Conservation (phyloP, 1,140 invertebrate species). For the Cryptotermes secundus region DNA sequence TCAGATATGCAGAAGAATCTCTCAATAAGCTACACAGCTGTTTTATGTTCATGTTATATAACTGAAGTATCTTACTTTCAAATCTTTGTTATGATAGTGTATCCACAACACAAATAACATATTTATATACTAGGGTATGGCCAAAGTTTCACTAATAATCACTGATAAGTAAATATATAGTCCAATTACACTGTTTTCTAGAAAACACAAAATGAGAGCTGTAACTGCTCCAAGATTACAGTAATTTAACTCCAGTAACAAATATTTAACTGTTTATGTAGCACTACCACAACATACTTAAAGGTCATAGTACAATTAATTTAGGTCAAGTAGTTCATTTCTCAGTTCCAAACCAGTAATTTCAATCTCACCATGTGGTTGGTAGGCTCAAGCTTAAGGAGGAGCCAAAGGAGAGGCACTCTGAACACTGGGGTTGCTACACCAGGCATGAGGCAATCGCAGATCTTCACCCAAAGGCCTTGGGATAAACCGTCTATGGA, state of each 20-base stretch:
- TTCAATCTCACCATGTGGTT: too few relatives aligned
- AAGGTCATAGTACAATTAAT: neutral
- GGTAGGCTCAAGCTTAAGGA: too few relatives aligned
- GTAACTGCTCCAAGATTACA: neutral
- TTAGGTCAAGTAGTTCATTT: too few relatives aligned
- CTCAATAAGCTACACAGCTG: neutral
- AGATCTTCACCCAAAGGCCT: too few relatives aligned
- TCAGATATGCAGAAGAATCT: neutral
- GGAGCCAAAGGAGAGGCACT: too few relatives aligned
- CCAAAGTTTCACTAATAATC: slow-evolving; percentile 17
- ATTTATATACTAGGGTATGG: slow-evolving; percentile 1
- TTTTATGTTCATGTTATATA: neutral
- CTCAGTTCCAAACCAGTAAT: too few relatives aligned
- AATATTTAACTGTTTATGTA: neutral
- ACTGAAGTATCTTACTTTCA: neutral
- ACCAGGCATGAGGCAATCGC: too few relatives aligned
- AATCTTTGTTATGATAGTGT: neutral
- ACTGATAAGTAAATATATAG: neutral
- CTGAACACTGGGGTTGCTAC: too few relatives aligned
- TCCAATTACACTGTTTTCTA: neutral
- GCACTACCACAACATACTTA: neutral
- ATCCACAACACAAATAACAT: neutral
- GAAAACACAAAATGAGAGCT: neutral
- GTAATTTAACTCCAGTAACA: neutral
- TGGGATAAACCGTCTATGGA: too few relatives aligned